These are phyloP conservation scores for Aradus depressus DNA, from an alignment of 2,888 invertebrate species.

Conservation along the genomic window DNA sequence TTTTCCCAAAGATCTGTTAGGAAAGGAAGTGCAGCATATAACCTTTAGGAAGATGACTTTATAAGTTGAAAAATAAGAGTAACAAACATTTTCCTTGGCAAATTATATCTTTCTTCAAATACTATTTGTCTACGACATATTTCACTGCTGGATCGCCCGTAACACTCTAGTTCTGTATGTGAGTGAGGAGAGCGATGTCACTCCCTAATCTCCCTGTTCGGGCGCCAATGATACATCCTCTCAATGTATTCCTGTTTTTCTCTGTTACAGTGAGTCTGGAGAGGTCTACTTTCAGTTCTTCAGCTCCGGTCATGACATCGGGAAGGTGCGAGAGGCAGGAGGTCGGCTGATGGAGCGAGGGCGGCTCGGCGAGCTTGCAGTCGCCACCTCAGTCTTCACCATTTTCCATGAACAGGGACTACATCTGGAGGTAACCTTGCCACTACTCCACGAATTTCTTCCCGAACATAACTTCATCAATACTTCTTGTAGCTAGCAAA, in stretches of 20 bases:
- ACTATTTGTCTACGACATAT: no score
- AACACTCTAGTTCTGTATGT: neutral
- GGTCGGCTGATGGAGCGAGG: conserved; percentile 49
- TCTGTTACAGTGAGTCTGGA: conserved; percentile 29
- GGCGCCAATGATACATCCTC: no score
- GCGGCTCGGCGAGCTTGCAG: conserved; percentile 47
- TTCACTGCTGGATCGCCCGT: neutral
- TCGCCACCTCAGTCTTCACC: conserved; percentile 53
- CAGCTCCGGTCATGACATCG: conserved; percentile 42
- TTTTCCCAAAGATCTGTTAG: no score
- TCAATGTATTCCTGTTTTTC: neutral
- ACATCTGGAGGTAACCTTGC: conserved; percentile 23
- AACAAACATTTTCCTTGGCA: no score
- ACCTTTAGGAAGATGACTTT: no score
- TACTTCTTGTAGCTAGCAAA: no score
- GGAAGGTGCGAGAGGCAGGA: conserved; percentile 43
- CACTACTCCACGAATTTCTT: no score
- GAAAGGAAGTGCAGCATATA: no score
- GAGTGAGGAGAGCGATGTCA: neutral
- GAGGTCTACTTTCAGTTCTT: conserved; percentile 41
- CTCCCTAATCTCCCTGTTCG: neutral
- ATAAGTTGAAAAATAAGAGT: no score
- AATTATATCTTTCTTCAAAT: no score
- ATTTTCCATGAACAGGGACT: conserved; percentile 51
- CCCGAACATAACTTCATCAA: no score